Conservation (phyloP, 64 coral and sea anemone species). For the Montipora cactus region DNA sequence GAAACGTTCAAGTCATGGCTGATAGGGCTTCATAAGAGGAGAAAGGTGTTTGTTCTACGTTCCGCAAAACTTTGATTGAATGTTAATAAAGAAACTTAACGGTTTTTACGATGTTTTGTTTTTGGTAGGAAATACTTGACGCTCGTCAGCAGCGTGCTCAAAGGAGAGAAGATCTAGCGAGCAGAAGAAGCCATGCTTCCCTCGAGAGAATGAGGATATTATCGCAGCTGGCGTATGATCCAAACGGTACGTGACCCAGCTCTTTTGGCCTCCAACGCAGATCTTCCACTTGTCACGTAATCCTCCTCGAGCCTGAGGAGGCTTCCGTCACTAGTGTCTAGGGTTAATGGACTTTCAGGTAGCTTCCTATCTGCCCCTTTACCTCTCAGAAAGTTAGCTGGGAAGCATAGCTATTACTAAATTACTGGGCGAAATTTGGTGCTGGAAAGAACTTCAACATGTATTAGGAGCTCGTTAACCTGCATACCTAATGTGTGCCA, state of each 20-base stretch:
- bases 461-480: background rate
- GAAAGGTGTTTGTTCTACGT: slow-evolving; percentile 59
- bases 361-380: background rate
- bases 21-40: slow-evolving; percentile 69
- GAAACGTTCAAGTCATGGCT: slow-evolving; percentile 94
- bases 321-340: too few species aligned
- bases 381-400: too few species aligned
- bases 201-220: slow-evolving; percentile 74
- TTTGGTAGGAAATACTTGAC: slow-evolving; percentile 74
- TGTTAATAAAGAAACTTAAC: background rate
- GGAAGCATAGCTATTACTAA: too few species aligned
- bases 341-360: background rate
- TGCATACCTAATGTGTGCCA: too few species aligned
- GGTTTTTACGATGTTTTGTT: background rate
- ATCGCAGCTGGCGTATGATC: slow-evolving; percentile 73
- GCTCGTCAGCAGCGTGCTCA: slow-evolving; percentile 71
- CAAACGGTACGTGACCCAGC: slow-evolving; percentile 49
- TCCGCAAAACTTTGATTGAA: too few species aligned
- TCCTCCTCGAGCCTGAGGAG: too few species aligned
- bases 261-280: too few species aligned
- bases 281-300: background rate
- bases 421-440: too few species aligned
- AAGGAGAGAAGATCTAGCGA: slow-evolving; percentile 69
- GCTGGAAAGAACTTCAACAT: too few species aligned
- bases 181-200: slow-evolving; percentile 67